phyloP scores from a whole-genome alignment of 1,140 invertebrate genomes.

The Episyrphus balteatus region DNA sequence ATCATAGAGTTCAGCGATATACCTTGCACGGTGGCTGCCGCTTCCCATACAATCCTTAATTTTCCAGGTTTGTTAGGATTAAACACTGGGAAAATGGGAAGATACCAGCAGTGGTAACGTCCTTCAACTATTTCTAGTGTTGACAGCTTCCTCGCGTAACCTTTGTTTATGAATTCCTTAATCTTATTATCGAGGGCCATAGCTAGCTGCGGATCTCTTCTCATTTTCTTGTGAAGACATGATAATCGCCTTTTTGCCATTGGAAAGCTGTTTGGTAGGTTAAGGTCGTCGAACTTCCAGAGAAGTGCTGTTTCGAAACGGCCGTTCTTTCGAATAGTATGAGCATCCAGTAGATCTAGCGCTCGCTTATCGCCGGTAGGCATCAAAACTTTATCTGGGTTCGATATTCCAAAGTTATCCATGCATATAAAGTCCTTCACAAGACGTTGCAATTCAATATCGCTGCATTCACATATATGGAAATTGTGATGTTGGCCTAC shows the following conservation, averaged over 20 bases:
- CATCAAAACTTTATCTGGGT: not conserved
- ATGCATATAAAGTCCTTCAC: not conserved
- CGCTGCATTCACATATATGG: not conserved
- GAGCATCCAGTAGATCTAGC: not conserved
- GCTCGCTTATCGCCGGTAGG: not conserved
- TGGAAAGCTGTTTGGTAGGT: not conserved
- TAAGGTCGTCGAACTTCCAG: slow-evolving; percentile 6
- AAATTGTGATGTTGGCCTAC: too few species aligned
- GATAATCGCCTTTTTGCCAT: slow-evolving; percentile 3
- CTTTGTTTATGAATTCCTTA: not conserved
- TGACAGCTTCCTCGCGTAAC: slow-evolving; percentile 1
- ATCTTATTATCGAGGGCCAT: not conserved
- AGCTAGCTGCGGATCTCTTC: slow-evolving; percentile 1
- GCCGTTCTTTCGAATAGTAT: not conserved
- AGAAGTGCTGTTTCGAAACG: slow-evolving; percentile 10
- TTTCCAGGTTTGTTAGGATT: slow-evolving; percentile 22
- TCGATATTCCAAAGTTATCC: not conserved
- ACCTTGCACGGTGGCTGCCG: slow-evolving; percentile 14
- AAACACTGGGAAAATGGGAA: slow-evolving; percentile 24
- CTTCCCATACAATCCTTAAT: slow-evolving; percentile 23
- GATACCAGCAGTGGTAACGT: slow-evolving; percentile 11
- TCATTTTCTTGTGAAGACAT: slow-evolving; percentile 6
- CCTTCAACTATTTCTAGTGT: not conserved
- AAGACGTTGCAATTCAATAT: not conserved
- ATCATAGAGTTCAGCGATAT: slow-evolving; percentile 17